A percentile compares a stretch with the other conserved stretches of the same genome.
phyloP scores from a whole-genome alignment of 1,140 invertebrate species.

The Ericerus pela region DNA sequence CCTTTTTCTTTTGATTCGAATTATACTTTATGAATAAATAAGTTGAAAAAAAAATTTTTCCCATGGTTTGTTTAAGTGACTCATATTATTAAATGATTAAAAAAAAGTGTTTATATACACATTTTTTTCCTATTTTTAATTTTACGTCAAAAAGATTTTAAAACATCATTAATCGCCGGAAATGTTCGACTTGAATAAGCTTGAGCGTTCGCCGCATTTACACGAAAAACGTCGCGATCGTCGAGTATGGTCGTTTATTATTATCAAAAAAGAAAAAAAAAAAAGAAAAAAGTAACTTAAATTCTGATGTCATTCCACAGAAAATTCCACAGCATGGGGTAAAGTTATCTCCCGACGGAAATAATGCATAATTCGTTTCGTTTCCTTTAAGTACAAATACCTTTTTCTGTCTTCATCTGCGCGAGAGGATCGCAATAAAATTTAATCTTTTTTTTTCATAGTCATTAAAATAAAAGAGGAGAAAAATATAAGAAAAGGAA shows the following conservation, averaged over 20 bases:
- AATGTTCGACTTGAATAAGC: not conserved
- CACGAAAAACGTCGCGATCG: not conserved
- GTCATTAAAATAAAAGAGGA: not conserved
- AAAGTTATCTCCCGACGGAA: constrained; percentile 4
- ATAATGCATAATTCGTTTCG: constrained; percentile 11
- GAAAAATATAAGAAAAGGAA: not conserved
- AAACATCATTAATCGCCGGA: constrained; percentile 11
- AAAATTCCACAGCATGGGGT: constrained; percentile 11
- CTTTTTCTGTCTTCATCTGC: not conserved
- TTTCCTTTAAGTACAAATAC: constrained; percentile 10
- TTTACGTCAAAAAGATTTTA: constrained; percentile 10
- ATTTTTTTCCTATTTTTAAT: not conserved
- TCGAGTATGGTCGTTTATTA: constrained; percentile 3
- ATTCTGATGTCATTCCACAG: constrained; percentile 12
- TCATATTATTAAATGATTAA: no score
- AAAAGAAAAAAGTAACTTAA: no score
- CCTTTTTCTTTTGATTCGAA: no score
- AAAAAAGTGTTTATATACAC: no score
- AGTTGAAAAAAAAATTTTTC: no score
- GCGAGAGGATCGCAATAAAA: constrained; percentile 5
- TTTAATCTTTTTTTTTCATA: constrained; percentile 10
- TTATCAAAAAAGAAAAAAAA: constrained; percentile 5
- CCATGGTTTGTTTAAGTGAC: no score
- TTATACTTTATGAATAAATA: no score
- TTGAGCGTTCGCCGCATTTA: not conserved